Conservation (phyloP, 2,888 invertebrate genomes). For the Embidobia sp. region DNA sequence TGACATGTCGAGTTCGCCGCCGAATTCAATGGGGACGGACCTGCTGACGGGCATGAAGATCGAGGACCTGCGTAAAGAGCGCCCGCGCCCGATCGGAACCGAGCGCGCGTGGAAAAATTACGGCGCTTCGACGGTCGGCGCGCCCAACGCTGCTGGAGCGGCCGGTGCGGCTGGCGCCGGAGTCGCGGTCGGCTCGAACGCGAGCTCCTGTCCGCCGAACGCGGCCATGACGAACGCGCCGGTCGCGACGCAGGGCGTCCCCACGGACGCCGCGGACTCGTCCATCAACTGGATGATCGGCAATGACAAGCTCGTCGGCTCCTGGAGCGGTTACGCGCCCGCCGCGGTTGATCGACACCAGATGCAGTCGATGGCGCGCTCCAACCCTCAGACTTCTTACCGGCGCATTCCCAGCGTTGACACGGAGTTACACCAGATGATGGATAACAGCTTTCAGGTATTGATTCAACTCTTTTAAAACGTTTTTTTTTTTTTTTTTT, state of each 20-base stretch:
- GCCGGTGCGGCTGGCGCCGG: slow-evolving; percentile 45
- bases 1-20: slow-evolving; percentile 82
- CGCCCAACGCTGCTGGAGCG: slow-evolving; percentile 68
- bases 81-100: slow-evolving; percentile 90
- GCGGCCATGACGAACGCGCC: slow-evolving; percentile 48
- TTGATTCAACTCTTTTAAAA: too few species aligned
- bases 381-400: slow-evolving; percentile 72
- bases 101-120: slow-evolving; percentile 88
- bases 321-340: slow-evolving; percentile 77
- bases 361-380: slow-evolving; percentile 72
- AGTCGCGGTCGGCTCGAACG: slow-evolving; percentile 72
- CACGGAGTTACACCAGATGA: slow-evolving; percentile 82
- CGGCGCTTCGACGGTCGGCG: slow-evolving; percentile 73
- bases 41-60: slow-evolving; percentile 77
- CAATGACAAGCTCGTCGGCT: slow-evolving; percentile 79
- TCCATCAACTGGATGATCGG: slow-evolving; percentile 82
- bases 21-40: slow-evolving; percentile 77
- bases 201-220: background rate
- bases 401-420: slow-evolving; percentile 77
- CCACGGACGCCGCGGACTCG: slow-evolving; percentile 74
- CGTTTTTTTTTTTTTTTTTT: too few species aligned
- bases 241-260: slow-evolving; percentile 52
- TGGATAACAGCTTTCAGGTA: slow-evolving; percentile 82
- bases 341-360: slow-evolving; percentile 77
- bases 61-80: slow-evolving; percentile 83